These are phyloP conservation scores for Callipepla californica DNA, from an alignment of 2,113 vertebrate species.

Conservation along the genomic window DNA sequence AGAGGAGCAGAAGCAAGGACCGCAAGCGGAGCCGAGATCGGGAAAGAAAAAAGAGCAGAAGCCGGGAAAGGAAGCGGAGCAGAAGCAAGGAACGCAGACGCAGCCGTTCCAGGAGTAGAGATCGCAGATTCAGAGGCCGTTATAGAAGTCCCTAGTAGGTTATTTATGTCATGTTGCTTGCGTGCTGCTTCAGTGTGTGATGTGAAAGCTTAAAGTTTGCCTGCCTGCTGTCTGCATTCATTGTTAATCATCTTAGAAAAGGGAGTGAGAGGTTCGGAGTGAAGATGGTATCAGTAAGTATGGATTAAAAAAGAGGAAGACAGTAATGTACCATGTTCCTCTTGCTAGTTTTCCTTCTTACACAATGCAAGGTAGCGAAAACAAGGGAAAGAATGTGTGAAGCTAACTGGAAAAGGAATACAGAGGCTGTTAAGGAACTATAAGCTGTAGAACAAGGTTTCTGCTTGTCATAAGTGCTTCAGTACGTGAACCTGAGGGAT, in stretches of 20 bases:
- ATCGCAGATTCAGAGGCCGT: slow-evolving; percentile 88
- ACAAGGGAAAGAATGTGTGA: neutral
- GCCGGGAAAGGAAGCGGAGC: slow-evolving; percentile 88
- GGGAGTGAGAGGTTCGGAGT: neutral
- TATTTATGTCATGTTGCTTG: neutral
- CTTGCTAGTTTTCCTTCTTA: neutral
- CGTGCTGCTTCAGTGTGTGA: neutral
- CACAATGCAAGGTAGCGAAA: neutral
- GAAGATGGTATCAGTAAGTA: neutral
- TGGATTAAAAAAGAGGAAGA: neutral
- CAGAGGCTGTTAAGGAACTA: neutral
- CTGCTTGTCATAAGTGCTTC: fast-evolving
- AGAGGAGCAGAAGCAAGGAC: slow-evolving; percentile 90
- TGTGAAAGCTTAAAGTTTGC: neutral
- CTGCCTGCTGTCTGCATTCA: neutral
- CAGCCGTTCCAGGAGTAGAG: slow-evolving; percentile 88
- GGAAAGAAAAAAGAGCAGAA: slow-evolving; percentile 89
- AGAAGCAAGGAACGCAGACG: slow-evolving; percentile 91
- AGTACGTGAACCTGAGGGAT: neutral
- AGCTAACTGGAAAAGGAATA: neutral
- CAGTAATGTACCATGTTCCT: fast-evolving
- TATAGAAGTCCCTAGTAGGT: slow-evolving; percentile 94
- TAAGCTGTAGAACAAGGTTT: neutral
- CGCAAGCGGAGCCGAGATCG: slow-evolving; percentile 87
- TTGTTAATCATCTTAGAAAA: neutral